phyloP scores from a whole-genome alignment of 1,140 invertebrate genomes.

The Meloidogyne exigua region DNA sequence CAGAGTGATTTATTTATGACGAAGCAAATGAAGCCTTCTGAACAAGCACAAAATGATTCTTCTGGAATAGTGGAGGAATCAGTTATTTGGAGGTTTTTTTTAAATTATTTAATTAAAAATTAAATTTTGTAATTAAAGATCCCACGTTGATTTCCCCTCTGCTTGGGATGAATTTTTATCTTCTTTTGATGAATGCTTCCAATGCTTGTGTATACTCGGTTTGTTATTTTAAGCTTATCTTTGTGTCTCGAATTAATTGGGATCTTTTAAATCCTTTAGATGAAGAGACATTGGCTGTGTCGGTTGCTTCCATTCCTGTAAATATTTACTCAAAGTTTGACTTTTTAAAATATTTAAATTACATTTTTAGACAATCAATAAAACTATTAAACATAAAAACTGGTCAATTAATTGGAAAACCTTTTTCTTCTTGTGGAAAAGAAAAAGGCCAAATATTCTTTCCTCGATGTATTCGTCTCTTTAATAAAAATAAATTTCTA shows the following conservation, averaged over 20 bases:
- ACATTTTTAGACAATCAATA: constrained; percentile 49
- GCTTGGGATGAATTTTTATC: constrained; percentile 57
- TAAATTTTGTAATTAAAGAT: constrained; percentile 31
- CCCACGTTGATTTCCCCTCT: constrained; percentile 49
- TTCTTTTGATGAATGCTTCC: constrained; percentile 51
- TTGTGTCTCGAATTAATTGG: background rate
- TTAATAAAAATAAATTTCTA: constrained; percentile 46
- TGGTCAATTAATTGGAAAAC: constrained; percentile 30
- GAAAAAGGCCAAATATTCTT: constrained; percentile 58
- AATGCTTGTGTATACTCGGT: constrained; percentile 49
- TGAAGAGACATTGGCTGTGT: constrained; percentile 49
- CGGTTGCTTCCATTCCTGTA: constrained; percentile 46
- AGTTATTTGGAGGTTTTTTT: constrained; percentile 48
- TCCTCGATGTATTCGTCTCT: constrained; percentile 39
- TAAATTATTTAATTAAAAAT: background rate
- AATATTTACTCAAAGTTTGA: constrained; percentile 62
- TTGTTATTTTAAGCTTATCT: background rate
- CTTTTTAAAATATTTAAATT: constrained; percentile 24
- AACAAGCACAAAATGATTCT: constrained; percentile 28
- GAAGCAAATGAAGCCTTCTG: constrained; percentile 28
- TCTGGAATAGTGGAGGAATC: constrained; percentile 45
- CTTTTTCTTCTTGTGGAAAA: constrained; percentile 47
- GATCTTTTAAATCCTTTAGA: background rate
- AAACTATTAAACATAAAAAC: constrained; percentile 50
- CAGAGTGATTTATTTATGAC: constrained; percentile 56